These are phyloP conservation scores for Eleutherodactylus coqui DNA, from an alignment of 2,797 vertebrate genomes.

Conservation along the genomic window DNA sequence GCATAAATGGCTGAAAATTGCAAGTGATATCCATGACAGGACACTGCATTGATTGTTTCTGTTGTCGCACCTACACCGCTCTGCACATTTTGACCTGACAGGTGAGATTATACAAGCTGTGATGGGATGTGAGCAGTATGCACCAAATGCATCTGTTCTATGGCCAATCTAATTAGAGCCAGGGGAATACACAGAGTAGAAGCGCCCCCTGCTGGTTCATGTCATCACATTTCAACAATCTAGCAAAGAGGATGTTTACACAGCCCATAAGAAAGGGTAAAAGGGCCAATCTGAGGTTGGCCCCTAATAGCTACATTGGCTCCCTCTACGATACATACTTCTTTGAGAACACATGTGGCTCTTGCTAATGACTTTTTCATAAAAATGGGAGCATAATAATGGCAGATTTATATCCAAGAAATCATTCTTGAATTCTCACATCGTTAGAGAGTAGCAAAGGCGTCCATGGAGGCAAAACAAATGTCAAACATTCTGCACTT, in stretches of 20 bases:
- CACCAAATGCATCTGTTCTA: neutral
- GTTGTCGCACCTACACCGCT: neutral
- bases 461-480: neutral
- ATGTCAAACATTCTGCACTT: neutral
- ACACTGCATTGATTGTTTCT: neutral
- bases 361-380: neutral
- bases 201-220: neutral
- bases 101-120: neutral
- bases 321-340: neutral
- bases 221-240: neutral
- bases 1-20: neutral
- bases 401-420: neutral
- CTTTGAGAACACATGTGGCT: neutral
- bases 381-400: neutral
- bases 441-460: neutral
- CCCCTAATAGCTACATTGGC: too few relatives aligned
- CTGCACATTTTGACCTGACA: neutral
- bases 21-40: neutral
- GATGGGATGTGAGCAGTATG: neutral
- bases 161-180: neutral
- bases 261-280: neutral
- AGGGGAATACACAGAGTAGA: neutral
- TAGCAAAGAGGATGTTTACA: neutral
- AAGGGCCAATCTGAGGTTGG: neutral
- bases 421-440: neutral